Conservation (phyloP, 2,888 invertebrate species). For the Ophion obscuratus region DNA sequence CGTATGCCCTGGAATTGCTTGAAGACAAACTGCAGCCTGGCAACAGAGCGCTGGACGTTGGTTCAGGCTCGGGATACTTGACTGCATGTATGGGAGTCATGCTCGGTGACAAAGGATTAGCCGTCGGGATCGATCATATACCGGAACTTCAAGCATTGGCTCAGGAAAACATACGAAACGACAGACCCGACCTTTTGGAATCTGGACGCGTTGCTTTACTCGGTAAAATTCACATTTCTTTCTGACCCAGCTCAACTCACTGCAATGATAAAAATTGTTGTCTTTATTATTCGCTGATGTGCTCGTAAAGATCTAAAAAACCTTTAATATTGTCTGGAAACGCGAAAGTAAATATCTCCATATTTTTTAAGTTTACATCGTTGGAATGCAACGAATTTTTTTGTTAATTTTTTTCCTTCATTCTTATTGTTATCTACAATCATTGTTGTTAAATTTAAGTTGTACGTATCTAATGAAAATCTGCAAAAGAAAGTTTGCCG, state of each 20-base stretch:
- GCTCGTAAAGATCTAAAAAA: background rate
- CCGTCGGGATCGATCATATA: slow-evolving; percentile 96
- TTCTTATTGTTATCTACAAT: too few species aligned
- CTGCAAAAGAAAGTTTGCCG: too few species aligned
- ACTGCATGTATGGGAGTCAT: slow-evolving; percentile 96
- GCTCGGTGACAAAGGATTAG: slow-evolving; percentile 89
- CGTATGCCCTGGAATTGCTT: slow-evolving; percentile 94
- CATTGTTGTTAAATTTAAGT: too few species aligned
- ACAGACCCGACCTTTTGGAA: slow-evolving; percentile 89
- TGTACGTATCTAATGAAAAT: too few species aligned
- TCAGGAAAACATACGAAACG: slow-evolving; percentile 90
- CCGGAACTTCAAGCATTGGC: slow-evolving; percentile 91
- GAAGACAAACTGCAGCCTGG: slow-evolving; percentile 91
- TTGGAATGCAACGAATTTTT: too few species aligned
- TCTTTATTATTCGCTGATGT: background rate
- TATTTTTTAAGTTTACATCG: too few species aligned
- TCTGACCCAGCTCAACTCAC: background rate
- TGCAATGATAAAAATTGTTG: background rate
- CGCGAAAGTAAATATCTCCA: background rate
- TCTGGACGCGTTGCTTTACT: slow-evolving; percentile 89
- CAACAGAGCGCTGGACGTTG: slow-evolving; percentile 94
- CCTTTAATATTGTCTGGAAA: background rate
- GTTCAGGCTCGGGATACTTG: slow-evolving; percentile 97
- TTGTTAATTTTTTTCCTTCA: too few species aligned
- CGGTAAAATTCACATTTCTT: slow-evolving; percentile 84